Evolutionary conservation across 2,888 invertebrate species (phyloP), one percentile per base, ranked within the genome.

Genomic region (Lasioglossum morio): DNA sequence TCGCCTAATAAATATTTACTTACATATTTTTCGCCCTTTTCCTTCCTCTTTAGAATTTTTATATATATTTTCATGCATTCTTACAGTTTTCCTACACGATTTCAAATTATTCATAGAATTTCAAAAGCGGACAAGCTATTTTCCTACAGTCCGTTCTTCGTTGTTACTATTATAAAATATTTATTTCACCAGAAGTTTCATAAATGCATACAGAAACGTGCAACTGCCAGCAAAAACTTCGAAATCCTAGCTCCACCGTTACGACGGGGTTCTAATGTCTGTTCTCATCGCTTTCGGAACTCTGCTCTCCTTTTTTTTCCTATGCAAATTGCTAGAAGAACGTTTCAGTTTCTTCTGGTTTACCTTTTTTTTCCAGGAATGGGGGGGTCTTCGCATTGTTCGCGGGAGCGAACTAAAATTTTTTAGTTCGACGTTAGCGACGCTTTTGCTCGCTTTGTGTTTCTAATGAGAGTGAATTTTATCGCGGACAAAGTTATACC

Each of bases 381-480:
- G 14, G 30, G 19, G 2, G 30, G 14, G 27, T 2, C 7, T 19
- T 8, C 19, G 30, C 34, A 30, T 30, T 19, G 30, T 30, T 66
- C 34, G 66, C 34, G 16, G 8, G 19, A 23, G 19, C 34, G 66
- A 34, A 30, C 19, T 34, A 66, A 34, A 16, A 66, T 34, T 66
- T 66, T 66, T 66, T 19, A 34, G 66, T 34, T 66, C 60, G 27
- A 60, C 27, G 4, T 27, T 60, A 27, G 60, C 34, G 66, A 66
- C 34, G 34, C 66, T 66, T 66, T 34, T 19, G 34, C 66, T 19
- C 30, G 30, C 66, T 34, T 30, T 19, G 66, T 30, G 34, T 34
- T 66, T 66, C 66, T 66, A 66, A 66, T 66, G 34, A 66, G 66
- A 66, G 66, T 30, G 66, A 66, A 66, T 66, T 66, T 66, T 30